Conservation (phyloP, 2,797 vertebrate genomes). For the Amblyopsis hoosieri region DNA sequence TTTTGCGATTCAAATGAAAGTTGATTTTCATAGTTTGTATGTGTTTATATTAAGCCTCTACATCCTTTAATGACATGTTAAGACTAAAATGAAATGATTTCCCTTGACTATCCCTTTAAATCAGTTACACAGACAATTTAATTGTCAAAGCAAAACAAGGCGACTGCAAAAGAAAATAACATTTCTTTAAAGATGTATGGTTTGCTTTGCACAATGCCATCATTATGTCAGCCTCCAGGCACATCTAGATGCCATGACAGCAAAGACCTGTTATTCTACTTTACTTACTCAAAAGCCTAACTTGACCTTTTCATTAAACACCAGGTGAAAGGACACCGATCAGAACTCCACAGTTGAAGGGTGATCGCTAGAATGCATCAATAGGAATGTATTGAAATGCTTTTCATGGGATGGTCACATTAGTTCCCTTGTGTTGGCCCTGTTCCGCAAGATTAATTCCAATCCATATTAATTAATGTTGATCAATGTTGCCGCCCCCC, state of each 20-base stretch:
- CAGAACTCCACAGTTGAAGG: neutral
- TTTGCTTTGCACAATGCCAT: too few species aligned
- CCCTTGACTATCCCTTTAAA: too few species aligned
- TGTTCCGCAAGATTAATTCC: constrained; percentile 62
- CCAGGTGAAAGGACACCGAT: neutral
- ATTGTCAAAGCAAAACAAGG: too few species aligned
- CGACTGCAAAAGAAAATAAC: too few species aligned
- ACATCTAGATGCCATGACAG: neutral
- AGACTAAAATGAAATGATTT: too few species aligned
- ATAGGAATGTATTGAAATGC: constrained; percentile 38
- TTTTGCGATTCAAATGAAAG: too few species aligned
- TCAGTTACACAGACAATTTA: too few species aligned
- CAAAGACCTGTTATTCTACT: constrained; percentile 3
- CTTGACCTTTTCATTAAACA: neutral
- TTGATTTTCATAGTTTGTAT: too few species aligned
- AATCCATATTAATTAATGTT: constrained; percentile 76
- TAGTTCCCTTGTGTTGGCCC: constrained; percentile 38
- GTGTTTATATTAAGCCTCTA: too few species aligned
- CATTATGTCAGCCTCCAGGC: too few species aligned
- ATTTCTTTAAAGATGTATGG: too few species aligned
- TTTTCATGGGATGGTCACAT: constrained; percentile 31
- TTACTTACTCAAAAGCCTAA: neutral
- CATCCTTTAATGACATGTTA: too few species aligned
- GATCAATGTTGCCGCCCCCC: constrained; percentile 62
- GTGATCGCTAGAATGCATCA: constrained; percentile 22